These are phyloP conservation scores for Volucella inflata DNA, from an alignment of 2,888 invertebrate genomes.

Conservation along the genomic window DNA sequence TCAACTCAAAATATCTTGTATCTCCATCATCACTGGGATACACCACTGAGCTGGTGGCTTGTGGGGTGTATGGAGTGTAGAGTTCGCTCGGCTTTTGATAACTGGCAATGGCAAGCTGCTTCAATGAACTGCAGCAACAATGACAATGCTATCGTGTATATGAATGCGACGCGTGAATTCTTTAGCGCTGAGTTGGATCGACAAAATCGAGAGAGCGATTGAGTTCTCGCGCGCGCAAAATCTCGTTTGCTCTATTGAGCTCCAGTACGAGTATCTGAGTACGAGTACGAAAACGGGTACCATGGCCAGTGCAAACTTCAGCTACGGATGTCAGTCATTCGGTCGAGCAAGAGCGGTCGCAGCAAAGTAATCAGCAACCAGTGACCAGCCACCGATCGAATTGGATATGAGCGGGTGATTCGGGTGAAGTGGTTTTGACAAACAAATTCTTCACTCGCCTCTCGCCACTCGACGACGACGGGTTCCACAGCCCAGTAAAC, in stretches of 20 bases:
- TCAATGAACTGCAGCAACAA: constrained; percentile 49
- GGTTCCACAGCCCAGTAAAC: constrained; percentile 63
- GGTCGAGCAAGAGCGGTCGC: constrained; percentile 65
- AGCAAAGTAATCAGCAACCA: constrained; percentile 37
- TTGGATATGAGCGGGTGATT: not conserved
- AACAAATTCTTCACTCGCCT: constrained; percentile 36
- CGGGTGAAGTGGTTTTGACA: constrained; percentile 17
- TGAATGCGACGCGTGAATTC: constrained; percentile 54
- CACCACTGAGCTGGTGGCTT: constrained; percentile 17
- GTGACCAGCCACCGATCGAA: not conserved
- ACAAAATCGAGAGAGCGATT: constrained; percentile 33
- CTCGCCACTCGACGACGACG: constrained; percentile 1
- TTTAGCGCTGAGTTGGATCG: constrained; percentile 50
- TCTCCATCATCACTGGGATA: constrained; percentile 44
- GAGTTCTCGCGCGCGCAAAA: not conserved
- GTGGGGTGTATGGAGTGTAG: constrained; percentile 44
- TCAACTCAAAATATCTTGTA: constrained; percentile 46
- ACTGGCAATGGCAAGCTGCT: constrained; percentile 32
- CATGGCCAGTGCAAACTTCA: constrained; percentile 9
- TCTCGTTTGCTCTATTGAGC: no score
- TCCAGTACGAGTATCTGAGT: not conserved
- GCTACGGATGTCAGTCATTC: constrained; percentile 67
- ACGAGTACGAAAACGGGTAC: constrained; percentile 31
- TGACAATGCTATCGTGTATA: constrained; percentile 23
- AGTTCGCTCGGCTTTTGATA: constrained; percentile 40